Evolutionary conservation across 2,888 invertebrate species (phyloP).

Genomic region (Xestia ashworthii): DNA sequence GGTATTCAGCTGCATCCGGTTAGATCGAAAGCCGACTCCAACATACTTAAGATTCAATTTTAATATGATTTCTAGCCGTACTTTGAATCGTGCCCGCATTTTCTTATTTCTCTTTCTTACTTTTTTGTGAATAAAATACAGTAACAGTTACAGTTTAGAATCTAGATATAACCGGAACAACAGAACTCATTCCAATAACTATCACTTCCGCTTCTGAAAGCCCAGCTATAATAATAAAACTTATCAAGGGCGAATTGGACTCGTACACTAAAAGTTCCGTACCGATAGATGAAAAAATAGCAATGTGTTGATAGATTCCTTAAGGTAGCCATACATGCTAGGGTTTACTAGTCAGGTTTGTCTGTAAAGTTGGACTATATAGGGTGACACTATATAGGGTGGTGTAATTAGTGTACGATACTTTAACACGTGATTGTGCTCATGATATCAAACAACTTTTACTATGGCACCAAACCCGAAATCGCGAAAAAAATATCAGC

Average conservation of each 20-base stretch:
- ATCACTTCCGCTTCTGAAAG: constrained; percentile 19
- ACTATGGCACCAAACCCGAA: too few species aligned
- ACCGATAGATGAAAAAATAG: neutral
- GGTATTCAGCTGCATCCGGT: neutral
- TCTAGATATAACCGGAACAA: constrained; percentile 1
- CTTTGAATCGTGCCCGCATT: neutral
- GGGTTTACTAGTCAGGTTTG: too few species aligned
- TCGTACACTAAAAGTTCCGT: constrained; percentile 15
- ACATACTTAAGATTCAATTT: neutral
- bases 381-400: too few species aligned
- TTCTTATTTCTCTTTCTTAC: neutral
- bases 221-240: constrained; percentile 29
- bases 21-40: neutral
- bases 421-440: too few species aligned
- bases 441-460: too few species aligned
- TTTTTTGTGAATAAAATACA: constrained; percentile 1
- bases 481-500: too few species aligned
- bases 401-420: too few species aligned
- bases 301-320: neutral
- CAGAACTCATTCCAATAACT: constrained; percentile 25
- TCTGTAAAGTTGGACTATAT: too few species aligned
- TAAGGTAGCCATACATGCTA: too few species aligned
- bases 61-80: neutral
- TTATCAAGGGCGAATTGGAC: neutral
- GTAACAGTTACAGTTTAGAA: constrained; percentile 6